These are phyloP conservation scores for Paralichthys olivaceus DNA, from an alignment of 2,113 vertebrate genomes.

Conservation along the genomic window DNA sequence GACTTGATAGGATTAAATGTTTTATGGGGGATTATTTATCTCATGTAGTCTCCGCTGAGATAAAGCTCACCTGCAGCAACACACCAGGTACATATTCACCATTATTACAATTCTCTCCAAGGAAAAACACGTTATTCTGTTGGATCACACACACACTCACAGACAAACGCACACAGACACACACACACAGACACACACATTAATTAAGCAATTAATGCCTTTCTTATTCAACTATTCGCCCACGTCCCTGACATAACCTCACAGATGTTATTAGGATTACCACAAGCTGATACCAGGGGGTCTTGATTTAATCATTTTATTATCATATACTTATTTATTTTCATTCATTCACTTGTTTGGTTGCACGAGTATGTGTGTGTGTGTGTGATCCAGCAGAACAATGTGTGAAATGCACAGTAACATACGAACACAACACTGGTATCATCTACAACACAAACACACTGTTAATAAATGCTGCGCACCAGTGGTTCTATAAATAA, in stretches of 20 bases:
- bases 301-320: slow-evolving; percentile 30
- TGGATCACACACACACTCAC: background rate
- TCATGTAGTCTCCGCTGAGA: slow-evolving; percentile 36
- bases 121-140: background rate
- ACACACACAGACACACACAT: slow-evolving; percentile 1
- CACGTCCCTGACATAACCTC: slow-evolving; percentile 25
- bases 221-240: slow-evolving; percentile 22
- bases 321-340: slow-evolving; percentile 47
- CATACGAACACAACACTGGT: slow-evolving; percentile 2
- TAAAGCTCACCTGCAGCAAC: slow-evolving; percentile 36
- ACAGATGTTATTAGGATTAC: slow-evolving; percentile 28
- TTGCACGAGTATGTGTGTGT: background rate
- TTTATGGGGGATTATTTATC: slow-evolving; percentile 57
- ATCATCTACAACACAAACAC: slow-evolving; percentile 12
- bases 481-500: slow-evolving; percentile 55
- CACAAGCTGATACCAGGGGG: slow-evolving; percentile 17
- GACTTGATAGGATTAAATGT: slow-evolving; percentile 64
- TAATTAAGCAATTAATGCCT: slow-evolving; percentile 9
- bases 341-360: too few species aligned
- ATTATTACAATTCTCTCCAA: slow-evolving; percentile 10
- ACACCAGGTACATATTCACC: slow-evolving; percentile 26
- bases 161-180: background rate
- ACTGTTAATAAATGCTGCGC: slow-evolving; percentile 43
- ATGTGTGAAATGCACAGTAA: slow-evolving; percentile 2
- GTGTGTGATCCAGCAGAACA: slow-evolving; percentile 1